Evolutionary conservation across 2,113 vertebrate species (phyloP).

Genomic region (Nibea coibor): DNA sequence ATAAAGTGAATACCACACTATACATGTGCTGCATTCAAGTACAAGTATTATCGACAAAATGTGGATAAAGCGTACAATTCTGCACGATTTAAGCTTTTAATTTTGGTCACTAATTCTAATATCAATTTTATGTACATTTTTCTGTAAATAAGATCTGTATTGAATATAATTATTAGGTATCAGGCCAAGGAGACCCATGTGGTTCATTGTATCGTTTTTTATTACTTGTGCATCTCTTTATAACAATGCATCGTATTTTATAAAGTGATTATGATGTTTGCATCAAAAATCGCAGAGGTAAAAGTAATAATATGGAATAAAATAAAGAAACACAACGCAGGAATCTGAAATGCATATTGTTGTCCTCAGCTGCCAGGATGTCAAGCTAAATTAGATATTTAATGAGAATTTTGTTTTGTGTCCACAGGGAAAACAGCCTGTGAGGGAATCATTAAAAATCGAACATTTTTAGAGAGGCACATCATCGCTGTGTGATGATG

Average conservation of each 20-base stretch:
- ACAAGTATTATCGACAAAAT: not conserved
- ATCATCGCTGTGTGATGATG: conserved; percentile 62
- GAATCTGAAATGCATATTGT: conserved; percentile 21
- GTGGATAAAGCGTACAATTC: not conserved
- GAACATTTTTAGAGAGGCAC: conserved; percentile 56
- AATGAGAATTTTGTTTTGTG: conserved; percentile 42
- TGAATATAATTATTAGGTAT: not conserved
- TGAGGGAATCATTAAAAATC: conserved; percentile 27
- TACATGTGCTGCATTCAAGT: not conserved
- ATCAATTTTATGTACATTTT: not conserved
- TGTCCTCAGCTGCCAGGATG: conserved; percentile 18
- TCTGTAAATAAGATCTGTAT: not conserved
- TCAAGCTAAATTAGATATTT: conserved; percentile 33
- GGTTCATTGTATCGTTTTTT: not conserved
- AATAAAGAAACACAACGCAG: not conserved
- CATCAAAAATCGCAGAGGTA: not conserved
- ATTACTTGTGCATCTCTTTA: not conserved
- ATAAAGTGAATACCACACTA: not conserved
- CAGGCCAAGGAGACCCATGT: not conserved
- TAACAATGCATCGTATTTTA: not conserved
- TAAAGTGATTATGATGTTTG: not conserved
- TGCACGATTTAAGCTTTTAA: not conserved
- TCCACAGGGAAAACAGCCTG: conserved; percentile 25
- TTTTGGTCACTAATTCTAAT: not conserved
- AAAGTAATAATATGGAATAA: not conserved